Base-by-base conservation (phyloP, 2,888 invertebrate species). In the Caenorhabditis sulstoni region DNA sequence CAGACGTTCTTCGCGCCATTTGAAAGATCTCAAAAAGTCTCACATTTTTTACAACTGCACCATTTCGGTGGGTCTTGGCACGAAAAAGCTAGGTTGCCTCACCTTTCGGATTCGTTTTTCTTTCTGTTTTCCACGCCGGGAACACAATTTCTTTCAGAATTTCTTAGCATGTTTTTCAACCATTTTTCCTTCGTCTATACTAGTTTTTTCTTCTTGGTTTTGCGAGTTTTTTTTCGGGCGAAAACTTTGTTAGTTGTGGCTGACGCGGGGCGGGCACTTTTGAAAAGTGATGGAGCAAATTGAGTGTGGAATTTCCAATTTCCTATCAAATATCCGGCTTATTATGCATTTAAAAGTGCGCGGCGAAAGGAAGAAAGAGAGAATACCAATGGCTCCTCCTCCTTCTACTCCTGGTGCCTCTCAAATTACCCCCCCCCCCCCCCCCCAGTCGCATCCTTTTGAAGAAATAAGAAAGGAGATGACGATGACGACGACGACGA, bases 261-360 rank as follows among this genome's bases (percentile, higher is more conserved):
- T n/a, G n/a, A n/a, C n/a, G n/a, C n/a, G n/a, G n/a, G n/a, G n/a
- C n/a, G 29, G 29, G 29, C 29, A 29, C 29, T 29, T 29, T 29
- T 29, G 4, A 7, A 29, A 29, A 29, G 29, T 29, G 29, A 7
- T 29, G 29, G 29, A 7, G 41, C 41, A 11, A 41, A 41, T 41
- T 41, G 29, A 29, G 29, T 29, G 29, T 29, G 29, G 29, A 29
- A 29, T 29, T 52, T 52, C 23, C 55, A 74, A 47, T 66, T 59
- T 65, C 66, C 74, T 52, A 59, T 53, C 66, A 47, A 75, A 75
- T 66, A 50, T 73, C 73, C 62, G 68, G 59, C 50, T 73, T 47
- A 71, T 64, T 73, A 73, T 73, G 73, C 73, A 73, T 73, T 64
- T 64, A 57, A 73, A 73, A 73, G 73, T 73, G 44, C 71, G 64